Conservation (phyloP, 2,797 vertebrate genomes). For the Smutsia gigantea region DNA sequence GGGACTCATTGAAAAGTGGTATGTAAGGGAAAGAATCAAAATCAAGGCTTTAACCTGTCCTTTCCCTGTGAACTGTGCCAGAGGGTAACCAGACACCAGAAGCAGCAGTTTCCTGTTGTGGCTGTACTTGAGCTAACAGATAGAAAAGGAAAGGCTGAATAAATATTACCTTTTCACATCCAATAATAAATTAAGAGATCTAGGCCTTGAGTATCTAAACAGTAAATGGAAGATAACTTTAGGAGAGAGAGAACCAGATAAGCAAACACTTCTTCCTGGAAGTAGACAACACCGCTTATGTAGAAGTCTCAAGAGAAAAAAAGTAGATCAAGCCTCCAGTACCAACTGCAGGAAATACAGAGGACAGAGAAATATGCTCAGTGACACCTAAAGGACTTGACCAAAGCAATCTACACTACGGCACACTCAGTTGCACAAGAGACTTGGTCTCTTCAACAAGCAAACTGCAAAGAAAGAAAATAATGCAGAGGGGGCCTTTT, state of each 20-base stretch:
- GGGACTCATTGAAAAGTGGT: background rate
- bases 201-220: background rate
- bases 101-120: background rate
- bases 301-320: background rate
- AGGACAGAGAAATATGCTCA: background rate
- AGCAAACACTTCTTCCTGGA: background rate
- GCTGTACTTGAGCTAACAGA: background rate
- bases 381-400: background rate
- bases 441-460: background rate
- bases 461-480: background rate
- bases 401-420: background rate
- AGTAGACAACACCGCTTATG: background rate
- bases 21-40: background rate
- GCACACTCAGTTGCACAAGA: background rate
- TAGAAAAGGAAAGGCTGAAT: background rate
- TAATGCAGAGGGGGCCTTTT: background rate
- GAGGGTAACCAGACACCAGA: background rate
- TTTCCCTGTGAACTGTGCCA: background rate
- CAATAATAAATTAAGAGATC: background rate
- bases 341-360: background rate
- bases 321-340: background rate
- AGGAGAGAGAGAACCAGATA: background rate
- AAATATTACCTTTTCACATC: background rate
- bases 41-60: background rate
- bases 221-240: background rate